Base-by-base conservation (phyloP, 2,888 invertebrate species). In the Arctia plantaginis region DNA sequence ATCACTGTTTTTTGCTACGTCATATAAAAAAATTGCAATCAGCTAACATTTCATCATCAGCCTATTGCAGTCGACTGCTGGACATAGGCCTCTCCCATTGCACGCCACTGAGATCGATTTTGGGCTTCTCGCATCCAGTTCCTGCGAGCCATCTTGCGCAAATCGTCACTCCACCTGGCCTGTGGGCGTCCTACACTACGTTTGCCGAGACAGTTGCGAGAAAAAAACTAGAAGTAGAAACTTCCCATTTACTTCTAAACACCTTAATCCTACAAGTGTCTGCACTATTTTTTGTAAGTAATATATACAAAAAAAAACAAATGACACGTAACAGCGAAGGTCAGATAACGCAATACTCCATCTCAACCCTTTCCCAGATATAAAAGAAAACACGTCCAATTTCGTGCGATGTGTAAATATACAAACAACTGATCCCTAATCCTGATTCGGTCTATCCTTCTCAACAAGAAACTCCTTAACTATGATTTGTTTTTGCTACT, bases 401-500 rank as follows among this genome's bases (percentile, higher is more conserved):
- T 73, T 82, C 74, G 18, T 44, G 69, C 75, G 75, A 83, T 82
- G 83, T 83, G 80, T 68, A 75, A 77, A 80, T 82, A 82, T 79
- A 83, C 84, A 80, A 73, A 72, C 69, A 69, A 66, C 65, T 55
- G 23, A 66, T 69, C 81, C 80, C 69, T 71, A 59, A 76, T 80
- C 73, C 73, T 69, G 71, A 76, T 73, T 59, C 30, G 67, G 39
- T 27, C 71, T 66, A 71, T 67, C 75, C 81, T 69, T 70, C 72
- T 74, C 39, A 65, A 62, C 59, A 73, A 80, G 80, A 76, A 62
- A 74, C 66, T 47, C 65, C 74, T 82, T 80, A 72, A 78, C 80
- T 82, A 80, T 80, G 83, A 83, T 82, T 82, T 78, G 83, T 82
- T 82, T 81, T 75, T 44, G 59, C 47, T 72, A 55, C 39, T 76